Base-by-base conservation (phyloP, 2,888 invertebrate genomes). In the Lumbricus terrestris region DNA sequence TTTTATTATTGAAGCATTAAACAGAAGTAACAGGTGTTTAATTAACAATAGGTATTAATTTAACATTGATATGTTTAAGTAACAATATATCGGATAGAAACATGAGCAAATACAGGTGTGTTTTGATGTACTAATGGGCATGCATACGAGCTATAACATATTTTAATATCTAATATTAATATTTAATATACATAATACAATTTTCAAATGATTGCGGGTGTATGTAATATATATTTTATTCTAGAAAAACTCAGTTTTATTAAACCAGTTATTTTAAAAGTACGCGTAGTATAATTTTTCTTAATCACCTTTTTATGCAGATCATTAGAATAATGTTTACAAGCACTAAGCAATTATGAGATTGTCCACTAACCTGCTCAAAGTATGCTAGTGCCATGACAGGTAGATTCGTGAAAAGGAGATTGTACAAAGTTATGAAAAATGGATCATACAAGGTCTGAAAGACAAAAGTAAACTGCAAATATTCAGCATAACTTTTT, bases 381-480 rank as follows among this genome's bases (percentile, higher is more conserved):
- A 98, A 98, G 91, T 98, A 97, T 92, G 97, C 99, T 93, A 98
- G 97, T 89, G 97, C 97, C 93, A 99, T 96, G 20, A 99, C 99
- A 91, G 99, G 98, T 93, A 98, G 96, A 90, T 98, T 97, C 88
- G 99, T 99, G 95, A 99, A 99, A 94, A 98, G 95, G 93, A 99
- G 96, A 95, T 99, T 99, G 95, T 98, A 98, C 89, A 98, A 96
- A 97, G 98, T 98, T 93, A 98, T 96, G 95, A 98, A 98, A 96
- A 98, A 97, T 95, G 98, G 98, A 95, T 99, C 99, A 94, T 99
- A 97, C 97, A 98, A 97, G 90, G 98, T 97, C 91, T 91, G 85
- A 23, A 85, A 85, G n/a, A 69, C 69, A 69, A 69, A 69, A 69
- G 6, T 99, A 97, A 98, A 97, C 91, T 91, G 83, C 18, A 34